Percentiles rank a stretch among this genome's conserved stretches.
phyloP scores from a whole-genome alignment of 2,113 vertebrate species.

The Sturnus vulgaris region DNA sequence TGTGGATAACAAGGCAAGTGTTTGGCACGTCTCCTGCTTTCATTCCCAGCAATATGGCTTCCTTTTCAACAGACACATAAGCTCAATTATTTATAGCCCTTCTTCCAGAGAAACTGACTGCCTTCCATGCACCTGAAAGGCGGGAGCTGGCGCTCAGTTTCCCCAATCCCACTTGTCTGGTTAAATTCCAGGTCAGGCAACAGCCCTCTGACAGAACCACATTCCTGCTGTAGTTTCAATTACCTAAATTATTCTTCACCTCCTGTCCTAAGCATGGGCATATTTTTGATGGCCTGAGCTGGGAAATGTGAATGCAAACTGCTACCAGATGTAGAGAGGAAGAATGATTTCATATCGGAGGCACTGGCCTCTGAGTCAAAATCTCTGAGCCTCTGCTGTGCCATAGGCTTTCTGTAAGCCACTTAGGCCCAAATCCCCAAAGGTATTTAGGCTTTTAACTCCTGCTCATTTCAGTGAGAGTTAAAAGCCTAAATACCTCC shows the following conservation, averaged over 20 bases:
- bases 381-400: constrained; percentile 23
- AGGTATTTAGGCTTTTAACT: constrained; percentile 68
- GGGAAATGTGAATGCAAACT: constrained; percentile 57
- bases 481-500: constrained; percentile 52
- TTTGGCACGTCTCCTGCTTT: constrained; percentile 45
- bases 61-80: constrained; percentile 45
- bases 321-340: constrained; percentile 59
- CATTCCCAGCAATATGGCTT: constrained; percentile 50
- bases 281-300: constrained; percentile 49
- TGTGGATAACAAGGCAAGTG: constrained; percentile 53
- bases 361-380: not conserved
- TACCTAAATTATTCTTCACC: constrained; percentile 64
- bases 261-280: constrained; percentile 49
- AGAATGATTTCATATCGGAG: not conserved
- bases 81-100: constrained; percentile 5
- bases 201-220: constrained; percentile 52
- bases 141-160: not conserved
- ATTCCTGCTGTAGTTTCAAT: constrained; percentile 65
- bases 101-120: constrained; percentile 1
- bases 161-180: constrained; percentile 43
- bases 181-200: constrained; percentile 63
- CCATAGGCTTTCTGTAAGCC: constrained; percentile 52
- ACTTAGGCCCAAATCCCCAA: constrained; percentile 63
- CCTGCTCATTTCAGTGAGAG: constrained; percentile 51
- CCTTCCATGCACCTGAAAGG: constrained; percentile 52